Conservation (phyloP, 1,140 invertebrate genomes). For the Euura saliciscinereae region DNA sequence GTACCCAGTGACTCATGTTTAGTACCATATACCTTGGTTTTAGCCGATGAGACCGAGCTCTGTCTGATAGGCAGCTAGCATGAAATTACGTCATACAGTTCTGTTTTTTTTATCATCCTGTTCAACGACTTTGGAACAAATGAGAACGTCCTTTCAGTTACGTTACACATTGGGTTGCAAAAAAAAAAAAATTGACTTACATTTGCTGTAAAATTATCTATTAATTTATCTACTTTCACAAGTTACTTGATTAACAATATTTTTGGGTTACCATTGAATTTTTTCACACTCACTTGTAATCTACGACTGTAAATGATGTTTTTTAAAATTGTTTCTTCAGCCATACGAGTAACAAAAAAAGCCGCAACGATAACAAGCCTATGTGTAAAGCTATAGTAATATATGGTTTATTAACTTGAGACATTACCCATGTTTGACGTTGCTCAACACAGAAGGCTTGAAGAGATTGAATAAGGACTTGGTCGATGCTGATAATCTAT, state of each 20-base stretch:
- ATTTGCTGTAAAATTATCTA: too few relatives aligned
- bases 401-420: conserved; percentile 40
- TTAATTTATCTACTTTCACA: too few relatives aligned
- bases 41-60: not conserved
- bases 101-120: not conserved
- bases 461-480: conserved; percentile 67
- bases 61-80: not conserved
- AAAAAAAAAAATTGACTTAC: too few relatives aligned
- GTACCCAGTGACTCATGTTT: not conserved
- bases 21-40: not conserved
- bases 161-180: not conserved
- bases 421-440: conserved; percentile 60
- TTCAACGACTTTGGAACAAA: not conserved
- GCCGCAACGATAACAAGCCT: not conserved
- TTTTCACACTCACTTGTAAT: too few relatives aligned
- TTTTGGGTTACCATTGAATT: too few relatives aligned
- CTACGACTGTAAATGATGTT: too few relatives aligned
- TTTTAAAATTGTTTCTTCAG: too few relatives aligned
- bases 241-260: too few relatives aligned
- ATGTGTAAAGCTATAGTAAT: not conserved
- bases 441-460: conserved; percentile 58
- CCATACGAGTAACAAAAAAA: not conserved
- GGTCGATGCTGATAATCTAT: conserved; percentile 63
- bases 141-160: not conserved
- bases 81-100: not conserved